These are phyloP conservation scores for Lamellibrachia columna DNA, from an alignment of 2,888 invertebrate species.

Conservation along the genomic window DNA sequence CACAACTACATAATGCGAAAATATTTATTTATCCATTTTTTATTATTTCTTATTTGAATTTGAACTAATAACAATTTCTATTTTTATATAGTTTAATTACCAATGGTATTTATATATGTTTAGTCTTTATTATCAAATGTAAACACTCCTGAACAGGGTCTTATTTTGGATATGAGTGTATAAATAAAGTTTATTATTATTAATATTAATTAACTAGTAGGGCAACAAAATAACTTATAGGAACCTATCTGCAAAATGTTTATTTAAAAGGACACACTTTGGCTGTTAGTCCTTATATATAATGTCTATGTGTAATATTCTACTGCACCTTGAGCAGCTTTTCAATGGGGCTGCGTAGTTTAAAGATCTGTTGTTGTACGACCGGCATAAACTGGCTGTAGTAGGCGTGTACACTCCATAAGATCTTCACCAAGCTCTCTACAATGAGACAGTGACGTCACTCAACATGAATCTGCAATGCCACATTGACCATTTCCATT, in stretches of 20 bases:
- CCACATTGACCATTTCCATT: not conserved
- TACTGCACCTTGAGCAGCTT: conserved; percentile 79
- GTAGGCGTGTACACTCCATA: conserved; percentile 75
- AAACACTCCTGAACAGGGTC: too few relatives aligned
- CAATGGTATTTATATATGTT: too few relatives aligned
- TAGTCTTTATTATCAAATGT: too few relatives aligned
- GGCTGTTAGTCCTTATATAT: not conserved
- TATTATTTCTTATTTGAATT: too few relatives aligned
- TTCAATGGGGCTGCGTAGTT: conserved; percentile 83
- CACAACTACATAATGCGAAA: too few relatives aligned
- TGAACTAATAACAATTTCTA: too few relatives aligned
- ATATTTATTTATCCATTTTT: too few relatives aligned
- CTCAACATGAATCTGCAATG: not conserved
- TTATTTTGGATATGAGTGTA: too few relatives aligned
- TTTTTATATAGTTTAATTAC: too few relatives aligned
- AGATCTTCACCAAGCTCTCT: conserved; percentile 21
- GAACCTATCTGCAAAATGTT: not conserved
- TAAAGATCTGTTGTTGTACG: conserved; percentile 75
- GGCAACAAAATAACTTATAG: not conserved
- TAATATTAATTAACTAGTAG: not conserved
- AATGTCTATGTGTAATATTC: not conserved
- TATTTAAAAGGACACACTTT: not conserved
- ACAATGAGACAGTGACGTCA: not conserved
- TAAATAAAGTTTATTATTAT: too few relatives aligned
- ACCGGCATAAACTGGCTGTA: conserved; percentile 81